Evolutionary conservation across 2,888 invertebrate genomes (phyloP), one percentile per base, ranked within the genome.

Genomic region (Drosophila diplacantha): DNA sequence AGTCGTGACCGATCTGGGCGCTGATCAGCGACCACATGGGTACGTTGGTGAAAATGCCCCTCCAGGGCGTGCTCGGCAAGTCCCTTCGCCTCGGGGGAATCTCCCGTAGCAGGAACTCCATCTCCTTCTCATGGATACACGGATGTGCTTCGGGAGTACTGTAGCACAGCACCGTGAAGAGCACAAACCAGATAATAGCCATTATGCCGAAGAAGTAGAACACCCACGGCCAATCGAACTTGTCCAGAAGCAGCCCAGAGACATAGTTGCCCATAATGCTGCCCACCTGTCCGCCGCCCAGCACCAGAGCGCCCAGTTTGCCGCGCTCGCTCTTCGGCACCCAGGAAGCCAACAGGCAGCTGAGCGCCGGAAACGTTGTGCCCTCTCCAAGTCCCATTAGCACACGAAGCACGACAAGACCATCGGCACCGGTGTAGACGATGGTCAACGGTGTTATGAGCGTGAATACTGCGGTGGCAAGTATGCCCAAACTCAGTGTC

Each of bases 331-430:
- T 90, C 1, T 92, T 87, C 0, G 94, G 94, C 0, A 93, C 92
- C 95, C 95, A 95, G 70, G 93, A 90, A 0, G 95, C 93, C 14
- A 95, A 85, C 87, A 95, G 89, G 0, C 93, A 92, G 73, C 93
- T 94, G 71, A 97, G 89, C 0, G 96, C 95, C 5, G 94, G 95
- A 85, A 93, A 95, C 0, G 94, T 92, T 1, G 93, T 92, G n/a
- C 95, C 95, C 90, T 96, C 94, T 51, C 94, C 94, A 1, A 94
- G 88, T 24, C 96, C 96, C 89, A 94, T 94, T 0, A 94, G 70
- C 0, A 95, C 90, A 56, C 95, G 89, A 8, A 94, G 73, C 1
- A 90, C 87, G 11, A 95, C 92, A 5, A 96, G 89, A 2, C 92
- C 91, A 5, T 90, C 3, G n/a, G 92, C 0, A 2, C 54, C 50